A percentile compares a stretch with the other conserved stretches of the same genome.
Evolutionary conservation across 1,140 invertebrate species (phyloP).

Genomic region (Gryon sp.): DNA sequence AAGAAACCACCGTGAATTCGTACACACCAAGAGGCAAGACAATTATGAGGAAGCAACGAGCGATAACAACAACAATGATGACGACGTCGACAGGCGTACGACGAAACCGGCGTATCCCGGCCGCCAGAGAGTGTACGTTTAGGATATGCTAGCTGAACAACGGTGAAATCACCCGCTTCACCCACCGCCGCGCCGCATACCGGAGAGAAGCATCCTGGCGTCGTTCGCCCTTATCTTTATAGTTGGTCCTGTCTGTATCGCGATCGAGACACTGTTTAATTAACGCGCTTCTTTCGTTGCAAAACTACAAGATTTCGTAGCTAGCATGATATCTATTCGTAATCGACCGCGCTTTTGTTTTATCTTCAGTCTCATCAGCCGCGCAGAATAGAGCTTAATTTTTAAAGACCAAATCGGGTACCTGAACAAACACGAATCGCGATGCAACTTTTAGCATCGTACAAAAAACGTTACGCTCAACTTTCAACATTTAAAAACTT

Average conservation of each 20-base stretch:
- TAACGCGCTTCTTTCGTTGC: constrained; percentile 56
- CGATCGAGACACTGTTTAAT: constrained; percentile 60
- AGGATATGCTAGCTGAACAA: constrained; percentile 65
- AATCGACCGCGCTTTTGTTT: constrained; percentile 40
- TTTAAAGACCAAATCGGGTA: constrained; percentile 11
- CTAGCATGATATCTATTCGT: constrained; percentile 33
- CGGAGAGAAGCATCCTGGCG: constrained; percentile 47
- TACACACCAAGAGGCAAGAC: constrained; percentile 66
- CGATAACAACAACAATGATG: constrained; percentile 70
- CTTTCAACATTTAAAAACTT: too few relatives aligned
- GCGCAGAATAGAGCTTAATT: constrained; percentile 25
- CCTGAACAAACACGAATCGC: neutral
- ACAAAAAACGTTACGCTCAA: too few relatives aligned
- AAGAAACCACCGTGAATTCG: constrained; percentile 61
- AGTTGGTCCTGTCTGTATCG: constrained; percentile 52
- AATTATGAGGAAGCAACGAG: constrained; percentile 69
- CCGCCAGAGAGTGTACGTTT: constrained; percentile 39
- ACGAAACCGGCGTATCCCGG: constrained; percentile 63
- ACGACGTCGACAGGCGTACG: constrained; percentile 40
- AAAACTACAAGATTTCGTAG: constrained; percentile 25
- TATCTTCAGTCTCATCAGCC: constrained; percentile 8
- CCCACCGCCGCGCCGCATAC: constrained; percentile 22
- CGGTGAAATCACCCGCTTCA: constrained; percentile 41
- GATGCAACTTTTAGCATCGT: neutral
- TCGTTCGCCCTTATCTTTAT: constrained; percentile 61